These are phyloP conservation scores for Clamator glandarius DNA, from an alignment of 2,797 vertebrate genomes.

Conservation along the genomic window DNA sequence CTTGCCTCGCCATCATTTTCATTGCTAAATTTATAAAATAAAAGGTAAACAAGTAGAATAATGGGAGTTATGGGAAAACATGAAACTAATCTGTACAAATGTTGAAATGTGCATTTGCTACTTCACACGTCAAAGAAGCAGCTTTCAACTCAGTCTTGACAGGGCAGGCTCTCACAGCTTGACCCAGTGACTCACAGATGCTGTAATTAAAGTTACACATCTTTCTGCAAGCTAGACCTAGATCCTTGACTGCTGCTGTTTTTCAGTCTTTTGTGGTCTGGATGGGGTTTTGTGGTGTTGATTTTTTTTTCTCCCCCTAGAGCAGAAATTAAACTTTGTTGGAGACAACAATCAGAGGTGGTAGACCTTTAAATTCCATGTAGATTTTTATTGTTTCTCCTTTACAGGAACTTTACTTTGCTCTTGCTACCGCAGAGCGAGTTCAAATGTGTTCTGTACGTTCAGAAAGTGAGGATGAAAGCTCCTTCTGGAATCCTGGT, in stretches of 20 bases:
- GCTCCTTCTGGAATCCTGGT: too few relatives aligned
- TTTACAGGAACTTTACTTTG: background rate
- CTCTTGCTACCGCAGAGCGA: background rate
- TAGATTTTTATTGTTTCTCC: background rate
- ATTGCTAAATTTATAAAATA: background rate
- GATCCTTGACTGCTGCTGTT: background rate
- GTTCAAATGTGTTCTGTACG: background rate
- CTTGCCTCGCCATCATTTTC: background rate
- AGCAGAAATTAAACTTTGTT: background rate
- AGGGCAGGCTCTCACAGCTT: background rate
- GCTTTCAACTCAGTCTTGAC: background rate
- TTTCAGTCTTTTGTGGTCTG: background rate
- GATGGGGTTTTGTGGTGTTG: background rate
- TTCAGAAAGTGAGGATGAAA: background rate
- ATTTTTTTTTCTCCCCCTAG: too few relatives aligned
- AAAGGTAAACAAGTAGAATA: fast-evolving
- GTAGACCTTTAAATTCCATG: background rate
- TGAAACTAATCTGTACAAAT: background rate
- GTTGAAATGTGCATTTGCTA: background rate
- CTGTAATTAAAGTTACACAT: background rate
- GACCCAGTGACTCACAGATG: background rate
- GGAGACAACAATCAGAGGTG: background rate
- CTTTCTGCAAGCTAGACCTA: background rate
- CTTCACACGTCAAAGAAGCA: background rate
- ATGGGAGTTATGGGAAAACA: background rate